Evolutionary conservation across 2,113 vertebrate species (phyloP).

Genomic region (Channa maculata): DNA sequence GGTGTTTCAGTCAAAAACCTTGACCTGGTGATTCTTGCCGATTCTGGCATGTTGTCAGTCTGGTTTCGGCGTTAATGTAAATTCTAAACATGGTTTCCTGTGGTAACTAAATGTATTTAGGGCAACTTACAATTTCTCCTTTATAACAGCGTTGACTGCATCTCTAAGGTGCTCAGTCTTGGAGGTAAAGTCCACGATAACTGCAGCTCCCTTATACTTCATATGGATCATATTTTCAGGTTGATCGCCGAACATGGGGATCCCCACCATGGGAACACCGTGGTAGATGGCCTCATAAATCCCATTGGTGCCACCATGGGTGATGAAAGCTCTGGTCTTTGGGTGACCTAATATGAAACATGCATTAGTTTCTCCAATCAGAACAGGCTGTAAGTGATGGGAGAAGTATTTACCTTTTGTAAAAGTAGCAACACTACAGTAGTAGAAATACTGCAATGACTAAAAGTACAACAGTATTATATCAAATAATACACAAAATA

Average conservation of each 20-base stretch:
- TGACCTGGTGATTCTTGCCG: too few relatives aligned
- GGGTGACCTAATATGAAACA: constrained; percentile 84
- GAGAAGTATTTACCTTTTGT: too few relatives aligned
- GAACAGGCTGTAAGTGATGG: too few relatives aligned
- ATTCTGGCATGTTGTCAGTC: neutral
- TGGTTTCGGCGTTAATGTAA: neutral
- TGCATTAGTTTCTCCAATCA: neutral
- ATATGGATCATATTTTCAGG: constrained; percentile 88
- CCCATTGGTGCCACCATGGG: constrained; percentile 93
- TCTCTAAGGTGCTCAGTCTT: constrained; percentile 79
- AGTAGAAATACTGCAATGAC: too few relatives aligned
- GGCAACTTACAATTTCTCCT: constrained; percentile 85
- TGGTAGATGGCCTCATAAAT: constrained; percentile 96
- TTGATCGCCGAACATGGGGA: constrained; percentile 91
- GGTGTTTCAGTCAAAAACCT: too few relatives aligned
- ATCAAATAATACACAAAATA: too few relatives aligned
- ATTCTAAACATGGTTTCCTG: too few relatives aligned
- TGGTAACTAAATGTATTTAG: too few relatives aligned
- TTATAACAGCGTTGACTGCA: constrained; percentile 85
- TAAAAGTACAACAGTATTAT: too few relatives aligned
- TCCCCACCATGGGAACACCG: constrained; percentile 89
- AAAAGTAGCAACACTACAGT: too few relatives aligned
- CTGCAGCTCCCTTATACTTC: constrained; percentile 87
- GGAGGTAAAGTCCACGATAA: constrained; percentile 80
- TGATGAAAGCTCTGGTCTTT: constrained; percentile 90